These are phyloP conservation scores for Drepanosiphum platanoidis DNA, from an alignment of 2,888 invertebrate genomes.

Conservation along the genomic window DNA sequence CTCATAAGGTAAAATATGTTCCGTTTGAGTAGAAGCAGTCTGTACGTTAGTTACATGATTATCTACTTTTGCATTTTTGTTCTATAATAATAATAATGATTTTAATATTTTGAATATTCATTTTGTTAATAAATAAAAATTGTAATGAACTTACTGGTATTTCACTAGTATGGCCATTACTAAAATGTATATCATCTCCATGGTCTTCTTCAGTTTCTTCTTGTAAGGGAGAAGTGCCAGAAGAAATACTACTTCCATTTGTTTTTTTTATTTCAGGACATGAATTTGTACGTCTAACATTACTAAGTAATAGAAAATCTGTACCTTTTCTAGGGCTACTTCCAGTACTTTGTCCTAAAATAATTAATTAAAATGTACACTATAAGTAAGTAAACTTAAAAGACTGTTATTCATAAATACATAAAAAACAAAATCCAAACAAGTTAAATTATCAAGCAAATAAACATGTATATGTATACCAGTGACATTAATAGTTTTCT, in stretches of 20 bases:
- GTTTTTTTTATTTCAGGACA: conserved; percentile 73
- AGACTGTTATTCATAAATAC: not conserved
- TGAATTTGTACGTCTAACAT: conserved; percentile 74
- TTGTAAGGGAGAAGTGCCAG: conserved; percentile 49
- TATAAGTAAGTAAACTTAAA: not conserved
- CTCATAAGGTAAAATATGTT: conserved; percentile 77
- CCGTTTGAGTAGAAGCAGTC: conserved; percentile 73
- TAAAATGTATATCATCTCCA: conserved; percentile 66
- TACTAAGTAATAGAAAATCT: conserved; percentile 66
- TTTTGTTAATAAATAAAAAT: not conserved
- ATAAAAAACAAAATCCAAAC: not conserved
- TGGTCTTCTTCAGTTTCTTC: conserved; percentile 63
- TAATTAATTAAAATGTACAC: conserved; percentile 14
- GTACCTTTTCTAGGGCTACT: conserved; percentile 69
- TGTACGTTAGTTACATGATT: conserved; percentile 8
- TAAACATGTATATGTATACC: conserved; percentile 46
- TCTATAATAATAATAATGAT: conserved; percentile 11
- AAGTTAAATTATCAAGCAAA: not conserved
- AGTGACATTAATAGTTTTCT: conserved; percentile 30
- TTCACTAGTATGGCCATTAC: conserved; percentile 30
- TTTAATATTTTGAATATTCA: not conserved
- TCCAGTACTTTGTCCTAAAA: conserved; percentile 66
- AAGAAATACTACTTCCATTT: conserved; percentile 57
- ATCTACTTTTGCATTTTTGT: conserved; percentile 23
- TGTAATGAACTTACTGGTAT: conserved; percentile 8